phyloP scores from a whole-genome alignment of 1,140 invertebrate genomes.

The Pemphigus obesinymphae region DNA sequence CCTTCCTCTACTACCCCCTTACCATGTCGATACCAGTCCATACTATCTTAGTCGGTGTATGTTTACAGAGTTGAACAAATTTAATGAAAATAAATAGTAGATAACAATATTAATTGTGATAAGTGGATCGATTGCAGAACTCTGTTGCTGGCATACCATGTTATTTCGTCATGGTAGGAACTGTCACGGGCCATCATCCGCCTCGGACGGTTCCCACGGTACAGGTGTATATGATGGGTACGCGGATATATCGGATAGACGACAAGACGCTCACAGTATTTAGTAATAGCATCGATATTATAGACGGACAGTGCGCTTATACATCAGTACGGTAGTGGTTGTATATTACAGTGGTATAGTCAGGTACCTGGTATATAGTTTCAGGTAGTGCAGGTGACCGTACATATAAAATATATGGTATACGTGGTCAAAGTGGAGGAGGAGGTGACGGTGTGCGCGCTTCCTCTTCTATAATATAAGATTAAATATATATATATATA shows the following conservation, averaged over 20 bases:
- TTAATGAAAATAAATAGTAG: too few relatives aligned
- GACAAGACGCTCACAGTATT: background rate
- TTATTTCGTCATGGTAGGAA: too few relatives aligned
- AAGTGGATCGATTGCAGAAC: too few relatives aligned
- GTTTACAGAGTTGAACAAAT: too few relatives aligned
- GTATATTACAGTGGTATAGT: background rate
- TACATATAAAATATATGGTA: background rate
- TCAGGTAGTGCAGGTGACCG: background rate
- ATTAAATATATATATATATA: background rate
- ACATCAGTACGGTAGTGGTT: too few relatives aligned
- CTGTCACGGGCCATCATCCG: conserved; percentile 27
- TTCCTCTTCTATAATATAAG: too few relatives aligned
- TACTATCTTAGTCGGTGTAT: too few relatives aligned
- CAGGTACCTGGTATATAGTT: background rate
- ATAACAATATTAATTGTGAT: too few relatives aligned
- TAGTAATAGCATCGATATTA: background rate
- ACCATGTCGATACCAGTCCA: too few relatives aligned
- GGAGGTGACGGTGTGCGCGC: background rate
- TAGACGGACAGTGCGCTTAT: background rate
- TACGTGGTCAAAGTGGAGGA: background rate
- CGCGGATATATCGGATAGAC: background rate
- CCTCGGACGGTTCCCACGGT: conserved; percentile 32
- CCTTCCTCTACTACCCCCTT: too few relatives aligned
- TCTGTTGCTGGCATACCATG: too few relatives aligned
- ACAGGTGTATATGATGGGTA: too few relatives aligned